Evolutionary conservation across 2,888 invertebrate genomes (phyloP).

Genomic region (Piscicola geometra): DNA sequence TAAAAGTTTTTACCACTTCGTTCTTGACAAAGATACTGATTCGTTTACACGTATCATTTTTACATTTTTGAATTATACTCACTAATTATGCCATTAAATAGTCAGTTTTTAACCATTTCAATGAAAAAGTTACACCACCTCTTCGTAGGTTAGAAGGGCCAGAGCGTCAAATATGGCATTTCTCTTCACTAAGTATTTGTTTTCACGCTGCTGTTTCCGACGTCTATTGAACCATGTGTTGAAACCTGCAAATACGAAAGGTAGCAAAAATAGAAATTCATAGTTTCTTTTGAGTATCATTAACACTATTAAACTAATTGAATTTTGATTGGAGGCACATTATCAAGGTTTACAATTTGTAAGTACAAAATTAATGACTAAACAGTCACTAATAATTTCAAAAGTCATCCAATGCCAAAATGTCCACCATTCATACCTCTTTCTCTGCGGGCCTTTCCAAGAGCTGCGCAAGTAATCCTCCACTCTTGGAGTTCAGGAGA

Average conservation of each 20-base stretch:
- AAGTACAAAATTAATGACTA: not conserved
- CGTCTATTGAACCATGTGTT: constrained; percentile 98
- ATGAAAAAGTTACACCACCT: too few species aligned
- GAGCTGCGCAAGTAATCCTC: constrained; percentile 89
- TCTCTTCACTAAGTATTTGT: constrained; percentile 94
- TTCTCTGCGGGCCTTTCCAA: constrained; percentile 91
- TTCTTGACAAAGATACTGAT: too few species aligned
- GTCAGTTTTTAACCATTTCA: too few species aligned
- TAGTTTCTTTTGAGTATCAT: too few species aligned
- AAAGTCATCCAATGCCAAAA: not conserved
- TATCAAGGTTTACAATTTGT: not conserved
- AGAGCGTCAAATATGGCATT: constrained; percentile 92
- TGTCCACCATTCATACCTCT: constrained; percentile 63
- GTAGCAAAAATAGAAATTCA: too few species aligned
- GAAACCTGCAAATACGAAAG: constrained; percentile 82
- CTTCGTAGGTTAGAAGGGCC: constrained; percentile 97
- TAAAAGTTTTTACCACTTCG: too few species aligned
- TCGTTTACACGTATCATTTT: too few species aligned
- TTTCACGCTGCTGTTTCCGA: constrained; percentile 79
- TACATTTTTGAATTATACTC: too few species aligned
- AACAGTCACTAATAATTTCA: not conserved
- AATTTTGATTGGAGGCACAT: too few species aligned
- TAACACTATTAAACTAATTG: too few species aligned
- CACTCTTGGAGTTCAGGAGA: constrained; percentile 97
- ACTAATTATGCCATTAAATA: too few species aligned